Percentiles rank a stretch among this genome's conserved stretches.
These are phyloP conservation scores for Heliconius charithonia DNA, from an alignment of 2,888 invertebrate genomes.

Conservation along the genomic window DNA sequence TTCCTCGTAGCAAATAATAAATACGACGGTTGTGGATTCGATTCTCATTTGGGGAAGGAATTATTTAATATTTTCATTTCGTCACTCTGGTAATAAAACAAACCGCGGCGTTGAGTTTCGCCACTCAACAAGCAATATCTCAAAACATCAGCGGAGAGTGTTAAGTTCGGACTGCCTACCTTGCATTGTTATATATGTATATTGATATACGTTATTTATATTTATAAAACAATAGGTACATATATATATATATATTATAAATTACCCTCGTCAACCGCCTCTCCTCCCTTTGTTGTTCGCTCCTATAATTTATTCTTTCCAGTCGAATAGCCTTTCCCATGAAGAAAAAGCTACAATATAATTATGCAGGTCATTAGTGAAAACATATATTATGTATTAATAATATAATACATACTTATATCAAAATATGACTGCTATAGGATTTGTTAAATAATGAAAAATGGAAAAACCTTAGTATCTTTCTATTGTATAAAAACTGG, in stretches of 20 bases:
- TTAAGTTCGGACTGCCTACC: too few species aligned
- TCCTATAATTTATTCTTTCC: slow-evolving; percentile 76
- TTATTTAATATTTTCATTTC: too few species aligned
- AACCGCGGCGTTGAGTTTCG: neutral
- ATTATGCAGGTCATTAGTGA: slow-evolving; percentile 17
- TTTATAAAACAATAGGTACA: neutral
- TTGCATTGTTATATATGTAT: too few species aligned
- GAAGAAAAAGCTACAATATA: slow-evolving; percentile 70
- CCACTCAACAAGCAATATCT: neutral
- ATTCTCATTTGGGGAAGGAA: neutral
- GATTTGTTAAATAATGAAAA: neutral
- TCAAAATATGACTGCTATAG: too few species aligned
- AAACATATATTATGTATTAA: slow-evolving; percentile 5
- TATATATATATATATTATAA: slow-evolving; percentile 21
- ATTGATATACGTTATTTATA: neutral
- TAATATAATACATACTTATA: neutral
- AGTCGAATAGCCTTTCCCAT: slow-evolving; percentile 76
- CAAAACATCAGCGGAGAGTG: neutral
- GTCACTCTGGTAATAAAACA: neutral
- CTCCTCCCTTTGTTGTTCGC: slow-evolving; percentile 73
- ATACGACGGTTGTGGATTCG: neutral
- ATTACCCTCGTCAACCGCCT: slow-evolving; percentile 74
- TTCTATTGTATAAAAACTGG: too few species aligned
- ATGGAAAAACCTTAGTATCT: neutral
- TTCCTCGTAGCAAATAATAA: neutral